phyloP scores from a whole-genome alignment of 2,888 invertebrate species.

The Pseudolycoriella hygida region DNA sequence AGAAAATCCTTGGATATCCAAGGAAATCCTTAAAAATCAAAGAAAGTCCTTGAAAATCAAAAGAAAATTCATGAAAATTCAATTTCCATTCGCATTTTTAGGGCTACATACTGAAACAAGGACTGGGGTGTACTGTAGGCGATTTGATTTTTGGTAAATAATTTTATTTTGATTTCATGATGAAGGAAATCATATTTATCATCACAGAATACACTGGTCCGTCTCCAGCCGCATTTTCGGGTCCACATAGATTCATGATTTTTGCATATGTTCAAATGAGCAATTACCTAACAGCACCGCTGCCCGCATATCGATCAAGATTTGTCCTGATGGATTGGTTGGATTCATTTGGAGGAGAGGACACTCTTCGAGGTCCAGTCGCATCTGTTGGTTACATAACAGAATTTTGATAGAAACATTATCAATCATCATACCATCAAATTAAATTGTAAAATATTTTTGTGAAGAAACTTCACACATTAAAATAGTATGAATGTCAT shows the following conservation, averaged over 20 bases:
- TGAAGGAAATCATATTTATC: background rate
- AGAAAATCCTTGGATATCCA: no score
- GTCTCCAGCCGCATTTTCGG: background rate
- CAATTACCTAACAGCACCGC: background rate
- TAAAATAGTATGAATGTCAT: no score
- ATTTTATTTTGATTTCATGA: background rate
- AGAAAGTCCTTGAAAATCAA: no score
- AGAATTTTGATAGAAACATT: background rate
- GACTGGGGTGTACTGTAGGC: background rate
- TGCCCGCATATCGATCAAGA: background rate
- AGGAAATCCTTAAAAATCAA: no score
- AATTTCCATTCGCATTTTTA: background rate
- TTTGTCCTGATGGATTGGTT: constrained; percentile 2
- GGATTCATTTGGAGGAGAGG: constrained; percentile 4
- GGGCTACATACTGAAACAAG: constrained; percentile 2
- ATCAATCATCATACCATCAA: no score
- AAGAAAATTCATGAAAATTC: no score
- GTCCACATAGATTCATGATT: constrained; percentile 3
- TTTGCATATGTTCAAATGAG: constrained; percentile 1
- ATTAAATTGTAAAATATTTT: no score
- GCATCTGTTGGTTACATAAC: constrained; percentile 3
- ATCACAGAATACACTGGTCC: background rate
- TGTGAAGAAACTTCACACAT: no score
- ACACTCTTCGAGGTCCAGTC: background rate
- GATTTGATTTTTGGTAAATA: constrained; percentile 1